Evolutionary conservation across 2,888 invertebrate genomes (phyloP).

Genomic region (Phasia obesa): DNA sequence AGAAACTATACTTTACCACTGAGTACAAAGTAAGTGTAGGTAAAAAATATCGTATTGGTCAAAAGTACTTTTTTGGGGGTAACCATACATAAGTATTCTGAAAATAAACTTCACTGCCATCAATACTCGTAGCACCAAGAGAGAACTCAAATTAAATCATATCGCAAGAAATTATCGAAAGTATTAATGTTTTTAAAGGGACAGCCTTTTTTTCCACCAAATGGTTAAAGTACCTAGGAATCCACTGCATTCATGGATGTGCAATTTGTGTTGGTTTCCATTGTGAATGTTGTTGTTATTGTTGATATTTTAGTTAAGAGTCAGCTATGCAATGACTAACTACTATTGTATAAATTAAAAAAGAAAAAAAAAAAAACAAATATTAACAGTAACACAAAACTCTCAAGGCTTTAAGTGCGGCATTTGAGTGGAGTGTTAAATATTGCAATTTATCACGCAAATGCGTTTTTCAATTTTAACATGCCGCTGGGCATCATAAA

Average conservation of each 20-base stretch:
- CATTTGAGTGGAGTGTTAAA: slow-evolving; percentile 77
- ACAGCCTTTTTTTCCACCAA: slow-evolving; percentile 11
- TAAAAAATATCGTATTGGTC: no score
- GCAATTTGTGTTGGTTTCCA: slow-evolving; percentile 15
- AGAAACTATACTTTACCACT: no score
- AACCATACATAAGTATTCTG: no score
- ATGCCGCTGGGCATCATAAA: slow-evolving; percentile 82
- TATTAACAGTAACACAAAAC: slow-evolving; percentile 26
- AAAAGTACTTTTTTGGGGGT: no score
- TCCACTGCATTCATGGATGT: slow-evolving; percentile 50
- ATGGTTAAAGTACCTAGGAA: slow-evolving; percentile 4
- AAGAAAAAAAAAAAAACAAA: slow-evolving; percentile 11
- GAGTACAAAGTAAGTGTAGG: no score
- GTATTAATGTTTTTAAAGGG: no score
- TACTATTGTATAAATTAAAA: slow-evolving; percentile 62
- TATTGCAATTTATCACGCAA: slow-evolving; percentile 83
- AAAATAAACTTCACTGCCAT: no score
- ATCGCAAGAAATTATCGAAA: no score
- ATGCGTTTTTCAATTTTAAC: slow-evolving; percentile 82
- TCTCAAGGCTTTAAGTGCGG: slow-evolving; percentile 67
- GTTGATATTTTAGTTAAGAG: slow-evolving; percentile 62
- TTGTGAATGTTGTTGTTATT: slow-evolving; percentile 30
- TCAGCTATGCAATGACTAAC: slow-evolving; percentile 70
- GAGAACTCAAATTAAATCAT: no score
- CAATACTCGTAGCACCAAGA: no score